Evolutionary conservation across 2,797 vertebrate genomes (phyloP).

Genomic region (Sebastes itinus): DNA sequence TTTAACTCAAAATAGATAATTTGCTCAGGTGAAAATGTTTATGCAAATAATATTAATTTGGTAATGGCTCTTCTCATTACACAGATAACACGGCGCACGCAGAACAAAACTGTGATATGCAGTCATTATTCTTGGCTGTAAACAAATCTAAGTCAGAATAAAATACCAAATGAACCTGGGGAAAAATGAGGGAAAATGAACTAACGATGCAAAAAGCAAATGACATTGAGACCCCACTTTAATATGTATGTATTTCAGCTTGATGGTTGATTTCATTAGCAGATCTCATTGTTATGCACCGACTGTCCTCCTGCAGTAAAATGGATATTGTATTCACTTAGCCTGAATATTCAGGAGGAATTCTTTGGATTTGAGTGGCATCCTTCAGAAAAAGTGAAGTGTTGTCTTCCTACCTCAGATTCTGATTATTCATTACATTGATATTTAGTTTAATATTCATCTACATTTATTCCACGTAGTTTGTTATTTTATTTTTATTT

Average conservation of each 20-base stretch:
- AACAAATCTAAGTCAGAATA: slow-evolving; percentile 55
- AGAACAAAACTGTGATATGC: slow-evolving; percentile 26
- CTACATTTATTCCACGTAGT: not conserved
- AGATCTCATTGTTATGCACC: slow-evolving; percentile 94
- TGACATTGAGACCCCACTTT: slow-evolving; percentile 88
- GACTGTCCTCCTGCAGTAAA: slow-evolving; percentile 92
- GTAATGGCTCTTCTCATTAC: slow-evolving; percentile 45
- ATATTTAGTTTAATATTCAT: not conserved
- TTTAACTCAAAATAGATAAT: slow-evolving; percentile 37
- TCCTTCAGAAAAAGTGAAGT: not conserved
- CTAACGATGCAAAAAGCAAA: slow-evolving; percentile 84
- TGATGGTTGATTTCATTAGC: slow-evolving; percentile 96
- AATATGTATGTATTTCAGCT: slow-evolving; percentile 93
- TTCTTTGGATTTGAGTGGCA: slow-evolving; percentile 36
- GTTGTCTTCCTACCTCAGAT: not conserved
- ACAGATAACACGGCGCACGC: slow-evolving; percentile 23
- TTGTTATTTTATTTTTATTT: not conserved
- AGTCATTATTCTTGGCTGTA: slow-evolving; percentile 36
- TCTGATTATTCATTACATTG: slow-evolving; percentile 3
- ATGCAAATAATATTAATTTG: slow-evolving; percentile 55
- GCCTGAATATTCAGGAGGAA: slow-evolving; percentile 71
- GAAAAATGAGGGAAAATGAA: slow-evolving; percentile 80
- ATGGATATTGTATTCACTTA: slow-evolving; percentile 90
- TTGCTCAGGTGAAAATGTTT: slow-evolving; percentile 45
- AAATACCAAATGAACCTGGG: slow-evolving; percentile 73